Evolutionary conservation across 1,140 invertebrate species (phyloP), one percentile per base, ranked within the genome.

Genomic region (Phymastichus coffea): DNA sequence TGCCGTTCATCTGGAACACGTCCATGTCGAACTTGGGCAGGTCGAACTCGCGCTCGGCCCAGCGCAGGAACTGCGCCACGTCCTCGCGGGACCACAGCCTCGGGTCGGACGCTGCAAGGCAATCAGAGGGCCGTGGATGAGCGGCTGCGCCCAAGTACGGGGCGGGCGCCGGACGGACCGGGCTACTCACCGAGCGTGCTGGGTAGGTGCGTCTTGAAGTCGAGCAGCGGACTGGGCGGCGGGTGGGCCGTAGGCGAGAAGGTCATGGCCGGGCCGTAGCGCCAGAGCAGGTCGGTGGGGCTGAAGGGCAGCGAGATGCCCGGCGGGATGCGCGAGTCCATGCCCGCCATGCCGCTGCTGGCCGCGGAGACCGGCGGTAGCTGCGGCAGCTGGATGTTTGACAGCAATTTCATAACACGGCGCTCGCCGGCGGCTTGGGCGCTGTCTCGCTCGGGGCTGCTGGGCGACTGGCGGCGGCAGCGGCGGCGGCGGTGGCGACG

Each of bases 1-100:
- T 96, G 87, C 95, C 95, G 77, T 98, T 98, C 93, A 98, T 96
- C 82, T 95, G 93, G 77, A 98, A 97, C 80, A 93, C 87, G 69
- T 96, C 93, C 84, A 93, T 89, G 72, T 96, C 92, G 69, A 97
- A 90, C 56, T 88, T 86, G 15, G 94, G 93, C 52, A 98, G 80
- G 71, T 96, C 94, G 73, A 94, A 97, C 78, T 97, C 94, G 38
- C 91, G 83, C 74, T 95, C 91, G 61, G 94, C 94, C 89, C 94
- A 97, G 66, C 90, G 87, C 25, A 98, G 79, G 80, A 97, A 97
- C 19, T 88, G 83, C 10, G 84, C 81, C 2, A 97, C 94, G 73
- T 97, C 93, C 65, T 97, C 93, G 65, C 94, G 86, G 23, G 87
- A 89, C 94, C 94, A 98, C 14, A 90, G 75, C 66, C 93, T 83